Conservation (phyloP, 23 tunicate genomes). For the Phallusia fumigata region DNA sequence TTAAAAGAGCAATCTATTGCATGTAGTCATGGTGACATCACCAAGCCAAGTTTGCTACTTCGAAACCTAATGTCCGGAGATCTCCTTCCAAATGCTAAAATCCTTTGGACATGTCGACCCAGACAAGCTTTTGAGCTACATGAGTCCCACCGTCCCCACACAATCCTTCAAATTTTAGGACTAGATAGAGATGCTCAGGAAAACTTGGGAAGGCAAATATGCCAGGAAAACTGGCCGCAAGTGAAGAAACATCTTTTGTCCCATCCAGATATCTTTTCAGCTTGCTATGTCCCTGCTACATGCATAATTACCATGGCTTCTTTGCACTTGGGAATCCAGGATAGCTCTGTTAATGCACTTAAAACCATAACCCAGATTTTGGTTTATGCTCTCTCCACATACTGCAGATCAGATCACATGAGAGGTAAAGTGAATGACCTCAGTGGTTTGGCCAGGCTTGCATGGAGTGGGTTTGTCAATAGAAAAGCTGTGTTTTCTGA, state of each 20-base stretch:
- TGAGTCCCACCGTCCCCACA: not conserved
- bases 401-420: not conserved
- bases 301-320: conserved; percentile 9
- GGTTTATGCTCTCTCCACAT: no score
- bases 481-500: no score
- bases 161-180: no score
- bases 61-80: conserved; percentile 8
- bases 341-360: no score
- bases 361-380: no score
- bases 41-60: not conserved
- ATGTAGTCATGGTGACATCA: not conserved
- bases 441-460: not conserved
- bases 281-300: conserved; percentile 12
- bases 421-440: not conserved
- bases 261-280: no score
- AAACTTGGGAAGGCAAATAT: no score
- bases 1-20: not conserved
- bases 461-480: no score
- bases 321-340: no score
- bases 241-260: no score
- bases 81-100: conserved; percentile 16
- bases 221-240: no score
- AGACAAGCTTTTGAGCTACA: conserved; percentile 12
- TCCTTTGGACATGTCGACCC: conserved; percentile 12
- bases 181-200: no score